Conservation (phyloP, 2,888 invertebrate genomes). For the Nasonovia ribisnigri region DNA sequence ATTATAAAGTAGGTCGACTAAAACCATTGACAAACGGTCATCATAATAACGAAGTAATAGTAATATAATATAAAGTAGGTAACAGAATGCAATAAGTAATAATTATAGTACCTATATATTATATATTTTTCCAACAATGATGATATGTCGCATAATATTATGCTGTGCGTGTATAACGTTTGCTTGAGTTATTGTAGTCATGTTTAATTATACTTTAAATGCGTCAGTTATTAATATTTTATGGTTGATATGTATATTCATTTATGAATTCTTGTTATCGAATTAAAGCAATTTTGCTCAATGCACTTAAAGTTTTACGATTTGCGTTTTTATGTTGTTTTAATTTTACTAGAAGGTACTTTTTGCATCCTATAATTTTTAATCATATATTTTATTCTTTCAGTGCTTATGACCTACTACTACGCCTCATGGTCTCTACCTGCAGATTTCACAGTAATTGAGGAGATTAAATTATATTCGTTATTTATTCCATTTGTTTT, state of each 20-base stretch:
- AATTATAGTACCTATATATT: background rate
- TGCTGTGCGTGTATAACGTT: background rate
- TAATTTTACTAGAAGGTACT: background rate
- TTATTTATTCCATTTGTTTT: background rate
- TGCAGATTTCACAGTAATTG: background rate
- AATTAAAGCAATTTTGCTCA: background rate
- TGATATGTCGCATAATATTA: too few species aligned
- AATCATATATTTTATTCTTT: background rate
- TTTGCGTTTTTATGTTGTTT: background rate
- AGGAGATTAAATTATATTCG: slow-evolving; percentile 5
- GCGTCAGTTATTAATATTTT: background rate
- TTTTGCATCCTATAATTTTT: background rate
- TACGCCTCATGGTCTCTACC: background rate
- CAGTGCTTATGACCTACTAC: background rate
- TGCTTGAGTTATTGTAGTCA: background rate
- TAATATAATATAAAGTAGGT: background rate
- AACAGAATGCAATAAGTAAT: background rate
- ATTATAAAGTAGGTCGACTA: background rate
- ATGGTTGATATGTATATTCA: background rate
- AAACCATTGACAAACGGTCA: background rate
- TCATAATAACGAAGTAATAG: background rate
- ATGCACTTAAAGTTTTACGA: background rate
- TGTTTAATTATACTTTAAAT: background rate
- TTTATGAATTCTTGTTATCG: background rate
- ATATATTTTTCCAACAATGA: background rate